Evolutionary conservation across 2,888 invertebrate species (phyloP), one percentile per base, ranked within the genome.

Genomic region (Flexamia atlantica): DNA sequence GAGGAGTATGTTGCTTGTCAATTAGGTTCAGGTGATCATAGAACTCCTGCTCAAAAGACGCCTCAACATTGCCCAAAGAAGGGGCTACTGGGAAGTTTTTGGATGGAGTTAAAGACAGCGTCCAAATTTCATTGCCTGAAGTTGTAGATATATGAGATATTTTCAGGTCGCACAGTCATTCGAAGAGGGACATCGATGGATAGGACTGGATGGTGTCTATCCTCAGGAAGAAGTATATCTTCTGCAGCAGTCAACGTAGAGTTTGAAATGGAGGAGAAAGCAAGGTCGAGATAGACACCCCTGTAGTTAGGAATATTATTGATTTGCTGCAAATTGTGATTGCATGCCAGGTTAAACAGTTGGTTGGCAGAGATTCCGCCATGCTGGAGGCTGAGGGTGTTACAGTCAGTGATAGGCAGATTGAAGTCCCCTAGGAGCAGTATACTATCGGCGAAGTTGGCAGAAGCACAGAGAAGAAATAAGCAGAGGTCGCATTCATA

Each of bases 161-260:
- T 7, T 3, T 25, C 57, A 23, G 23, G 5, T 5, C 3, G 3
- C 9, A 10, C 3, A 7, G 23, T 20, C 57, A 23, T 23, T 5
- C 4, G 36, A 5, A 57, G 17, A 3, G 12, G n/a, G 25, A 46
- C 20, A 5, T 20, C 4, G 0, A 74, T 20, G 12, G 40, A 36
- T 2, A 76, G 46, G 9, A 46, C 76, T 20, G 76, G 76, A 12
- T 76, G 76, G 53, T 76, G 76, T n/a, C 23, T 40, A 76, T 76
- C 76, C 76, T 46, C 30, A 17, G 20, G 0, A 23, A 42, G 28
- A n/a, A 76, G 76, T 23, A 46, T 1, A 10, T 76, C 76, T n/a
- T 76, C 46, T 5, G 76, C 9, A 9, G 17, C 10, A 20, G 36
- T 12, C 20, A 76, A 2, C 7, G 12, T 12, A 14, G 23, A 46